Percentiles rank a stretch among this genome's conserved stretches.
Conservation (phyloP, 2,888 invertebrate species). For the Villa cingulata region DNA sequence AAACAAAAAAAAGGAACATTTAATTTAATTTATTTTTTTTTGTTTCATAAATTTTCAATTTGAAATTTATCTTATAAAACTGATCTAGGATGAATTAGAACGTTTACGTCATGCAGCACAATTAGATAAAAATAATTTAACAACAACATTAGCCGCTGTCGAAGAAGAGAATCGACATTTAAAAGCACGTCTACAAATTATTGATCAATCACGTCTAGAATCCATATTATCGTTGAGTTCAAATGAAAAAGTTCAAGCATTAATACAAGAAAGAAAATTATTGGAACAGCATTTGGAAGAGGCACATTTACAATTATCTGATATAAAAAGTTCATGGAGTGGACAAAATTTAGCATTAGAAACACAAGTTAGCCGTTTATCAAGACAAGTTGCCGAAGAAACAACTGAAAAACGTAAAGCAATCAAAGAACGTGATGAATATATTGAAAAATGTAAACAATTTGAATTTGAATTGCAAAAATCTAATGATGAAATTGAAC, state of each 20-base stretch:
- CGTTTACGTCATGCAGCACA: conserved; percentile 58
- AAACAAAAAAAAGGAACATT: no score
- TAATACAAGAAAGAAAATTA: conserved; percentile 48
- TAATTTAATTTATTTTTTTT: no score
- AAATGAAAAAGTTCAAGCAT: conserved; percentile 43
- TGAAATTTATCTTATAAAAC: no score
- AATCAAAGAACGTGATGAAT: conserved; percentile 51
- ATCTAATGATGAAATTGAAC: conserved; percentile 24
- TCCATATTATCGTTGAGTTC: conserved; percentile 22
- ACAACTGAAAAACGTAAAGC: conserved; percentile 65
- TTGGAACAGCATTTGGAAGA: conserved; percentile 70
- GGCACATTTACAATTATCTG: conserved; percentile 70
- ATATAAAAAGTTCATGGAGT: conserved; percentile 86
- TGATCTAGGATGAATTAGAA: conserved; percentile 74
- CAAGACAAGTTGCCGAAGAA: conserved; percentile 72
- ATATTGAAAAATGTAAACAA: conserved; percentile 46
- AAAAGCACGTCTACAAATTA: conserved; percentile 35
- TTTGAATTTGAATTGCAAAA: conserved; percentile 31
- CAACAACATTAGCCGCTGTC: conserved; percentile 54
- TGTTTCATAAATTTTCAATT: no score
- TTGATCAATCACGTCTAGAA: conserved; percentile 30
- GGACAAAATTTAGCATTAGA: conserved; percentile 78
- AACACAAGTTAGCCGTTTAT: conserved; percentile 75
- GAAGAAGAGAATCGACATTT: conserved; percentile 64
- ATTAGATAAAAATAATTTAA: conserved; percentile 53